Base-by-base conservation (phyloP, 2,888 invertebrate genomes). In the Diploptera punctata region DNA sequence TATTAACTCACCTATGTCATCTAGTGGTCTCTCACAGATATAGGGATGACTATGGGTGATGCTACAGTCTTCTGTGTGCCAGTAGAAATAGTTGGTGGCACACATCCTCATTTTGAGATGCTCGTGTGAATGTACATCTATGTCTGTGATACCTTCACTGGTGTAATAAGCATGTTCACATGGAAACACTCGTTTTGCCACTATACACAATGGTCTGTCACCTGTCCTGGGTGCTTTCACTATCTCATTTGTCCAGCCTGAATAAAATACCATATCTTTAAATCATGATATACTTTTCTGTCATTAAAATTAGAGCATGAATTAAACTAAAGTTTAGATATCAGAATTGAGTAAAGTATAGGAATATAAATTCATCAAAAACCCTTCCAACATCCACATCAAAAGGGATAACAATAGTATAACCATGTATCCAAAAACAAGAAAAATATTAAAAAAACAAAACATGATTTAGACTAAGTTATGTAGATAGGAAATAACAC, bases 1-100 rank as follows among this genome's bases (percentile, higher is more conserved):
- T n/a, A n/a, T n/a, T n/a, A n/a, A n/a, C 57, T 78, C 78, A 81
- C 85, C 84, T 67, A 86, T 83, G 77, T 87, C 82, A 72, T 83
- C 82, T 57, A 84, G 83, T 21, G 82, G 80, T 71, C 83, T 81
- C 77, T 88, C 84, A 79, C 88, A 88, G 72, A 88, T 79, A 75
- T 84, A 86, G 1, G 84, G 82, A 75, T 84, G 81, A 38, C 78
- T 79, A 54, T 84, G 82, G 3, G 78, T 75, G 18, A 72, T 67
- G 1, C 80, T 81, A 76, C 88, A 88, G 73, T 83, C 83, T 38
- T 84, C 83, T 1, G 81, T 79, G 29, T 83, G 82, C 86, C 86
- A 86, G 75, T 83, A 85, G 78, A 82, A 85, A 75, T 86, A 85
- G 75, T 85, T 84, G 2, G 83, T 77, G 21, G 80, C 79, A 73